These are phyloP conservation scores for Charadrius vociferus DNA, from an alignment of 2,113 vertebrate genomes.

Conservation along the genomic window DNA sequence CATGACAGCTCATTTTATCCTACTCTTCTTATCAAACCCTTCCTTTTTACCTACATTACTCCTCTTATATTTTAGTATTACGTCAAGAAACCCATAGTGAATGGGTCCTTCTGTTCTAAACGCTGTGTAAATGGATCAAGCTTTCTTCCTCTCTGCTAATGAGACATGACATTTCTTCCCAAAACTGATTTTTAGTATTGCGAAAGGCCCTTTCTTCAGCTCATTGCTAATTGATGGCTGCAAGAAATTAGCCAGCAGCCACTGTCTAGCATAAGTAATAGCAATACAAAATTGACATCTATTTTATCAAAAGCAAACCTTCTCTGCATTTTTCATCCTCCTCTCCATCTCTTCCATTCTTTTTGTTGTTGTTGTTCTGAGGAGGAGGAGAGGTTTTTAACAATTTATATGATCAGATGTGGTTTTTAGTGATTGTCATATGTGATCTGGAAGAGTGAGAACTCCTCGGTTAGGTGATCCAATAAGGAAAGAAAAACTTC, in stretches of 20 bases:
- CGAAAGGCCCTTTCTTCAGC: background rate
- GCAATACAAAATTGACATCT: background rate
- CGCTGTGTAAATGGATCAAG: background rate
- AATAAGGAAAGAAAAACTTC: background rate
- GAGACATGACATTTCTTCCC: background rate
- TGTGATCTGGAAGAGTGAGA: background rate
- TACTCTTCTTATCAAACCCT: background rate
- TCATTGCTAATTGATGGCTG: background rate
- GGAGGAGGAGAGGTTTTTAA: background rate
- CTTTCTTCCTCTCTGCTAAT: background rate
- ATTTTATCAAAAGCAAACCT: background rate
- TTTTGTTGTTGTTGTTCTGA: background rate
- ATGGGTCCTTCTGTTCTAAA: background rate
- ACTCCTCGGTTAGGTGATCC: background rate
- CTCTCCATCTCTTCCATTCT: background rate
- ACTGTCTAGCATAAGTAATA: background rate
- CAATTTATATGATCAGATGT: background rate
- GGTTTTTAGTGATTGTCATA: background rate
- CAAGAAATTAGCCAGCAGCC: background rate
- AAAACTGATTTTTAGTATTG: background rate
- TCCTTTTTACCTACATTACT: background rate
- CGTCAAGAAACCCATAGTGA: background rate
- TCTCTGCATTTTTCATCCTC: background rate
- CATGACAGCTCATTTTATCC: background rate
- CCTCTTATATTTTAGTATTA: background rate